Base-by-base conservation (phyloP, 2,113 vertebrate genomes). In the Leiothrix lutea region DNA sequence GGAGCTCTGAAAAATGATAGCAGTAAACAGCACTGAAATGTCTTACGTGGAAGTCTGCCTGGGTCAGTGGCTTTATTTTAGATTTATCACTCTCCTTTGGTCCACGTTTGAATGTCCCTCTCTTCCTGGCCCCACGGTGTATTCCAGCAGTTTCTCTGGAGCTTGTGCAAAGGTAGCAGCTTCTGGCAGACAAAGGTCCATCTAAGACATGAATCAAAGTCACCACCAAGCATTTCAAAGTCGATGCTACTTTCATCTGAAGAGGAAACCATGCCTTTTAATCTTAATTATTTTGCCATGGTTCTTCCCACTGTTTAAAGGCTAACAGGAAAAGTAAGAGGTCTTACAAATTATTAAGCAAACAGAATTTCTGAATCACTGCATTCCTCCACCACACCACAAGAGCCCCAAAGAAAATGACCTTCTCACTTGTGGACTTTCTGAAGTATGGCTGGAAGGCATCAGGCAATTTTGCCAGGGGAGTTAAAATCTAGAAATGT, bases 21-120 rank as follows among this genome's bases (percentile, higher is more conserved):
- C 93, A 94, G 85, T 72, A 93, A 94, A 80, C 23, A 88, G 61
- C 35, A 83, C 66, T 67, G 56, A 83, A 88, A 50, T 69, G 44
- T 79, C 57, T 88, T 73, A 61, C 44, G 5, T 82, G 73, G 94
- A 96, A 97, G 47, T 69, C 90, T 92, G 91, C 83, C 94, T 91
- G 86, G 44, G 96, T 73, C 88, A 87, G 62, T 21, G 33, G 18
- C 22, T 91, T 95, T 48, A 58, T 38, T 83, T 94, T 42, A 92
- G 50, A 73, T 95, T 75, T 81, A 64, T 88, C 64, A 44, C 56
- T 90, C 80, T 88, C 42, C 36, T 86, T 89, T 69, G 40, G 71
- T 47, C 86, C 79, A 84, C 67, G 71, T 94, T 88, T 75, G 71
- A 85, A 26, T 62, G 74, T 85, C 35, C 44, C 53, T 78, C 47